Evolutionary conservation across 1,140 invertebrate species (phyloP).

Genomic region (Papilio polyxenes): DNA sequence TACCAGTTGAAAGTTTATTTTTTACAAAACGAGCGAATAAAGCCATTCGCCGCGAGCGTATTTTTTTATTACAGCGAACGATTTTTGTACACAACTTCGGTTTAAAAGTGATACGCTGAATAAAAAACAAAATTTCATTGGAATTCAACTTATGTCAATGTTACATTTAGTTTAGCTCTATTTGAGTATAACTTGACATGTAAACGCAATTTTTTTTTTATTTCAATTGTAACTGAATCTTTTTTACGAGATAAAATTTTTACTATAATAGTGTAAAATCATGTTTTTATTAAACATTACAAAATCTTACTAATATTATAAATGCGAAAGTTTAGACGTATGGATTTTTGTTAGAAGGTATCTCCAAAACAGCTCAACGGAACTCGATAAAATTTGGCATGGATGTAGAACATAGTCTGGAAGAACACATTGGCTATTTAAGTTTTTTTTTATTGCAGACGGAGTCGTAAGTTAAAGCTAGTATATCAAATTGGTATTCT

Average conservation of each 20-base stretch:
- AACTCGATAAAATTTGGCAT: too few species aligned
- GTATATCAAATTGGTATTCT: too few species aligned
- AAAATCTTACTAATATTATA: not conserved
- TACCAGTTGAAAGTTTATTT: not conserved
- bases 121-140: not conserved
- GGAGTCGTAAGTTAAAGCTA: too few species aligned
- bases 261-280: too few species aligned
- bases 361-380: too few species aligned
- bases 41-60: not conserved
- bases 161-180: not conserved
- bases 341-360: too few species aligned
- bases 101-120: not conserved
- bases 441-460: too few species aligned
- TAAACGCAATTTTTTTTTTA: not conserved
- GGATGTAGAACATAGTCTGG: too few species aligned
- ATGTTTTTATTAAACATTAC: too few species aligned
- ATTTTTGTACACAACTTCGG: slow-evolving; percentile 9
- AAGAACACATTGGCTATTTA: too few species aligned
- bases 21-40: slow-evolving; percentile 4
- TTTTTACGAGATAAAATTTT: not conserved
- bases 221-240: not conserved
- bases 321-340: too few species aligned
- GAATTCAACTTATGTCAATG: not conserved
- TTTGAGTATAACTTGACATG: not conserved
- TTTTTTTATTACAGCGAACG: slow-evolving; percentile 11